Base-by-base conservation (phyloP, 2,113 vertebrate species). In the Cavia porcellus region DNA sequence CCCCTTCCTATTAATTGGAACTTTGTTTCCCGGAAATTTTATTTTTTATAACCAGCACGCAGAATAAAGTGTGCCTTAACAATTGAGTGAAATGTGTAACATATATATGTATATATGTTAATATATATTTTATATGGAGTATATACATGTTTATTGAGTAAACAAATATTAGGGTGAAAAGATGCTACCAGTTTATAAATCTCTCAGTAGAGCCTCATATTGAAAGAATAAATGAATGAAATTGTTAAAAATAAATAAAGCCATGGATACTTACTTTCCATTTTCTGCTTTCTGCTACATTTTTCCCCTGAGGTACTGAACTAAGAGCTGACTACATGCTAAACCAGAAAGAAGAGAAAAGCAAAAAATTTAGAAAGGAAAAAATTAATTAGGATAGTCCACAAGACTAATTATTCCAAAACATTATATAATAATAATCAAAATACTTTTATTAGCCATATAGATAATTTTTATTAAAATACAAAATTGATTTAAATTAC, bases 391-490 rank as follows among this genome's bases (percentile, higher is more conserved):
- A 28, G 81, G 64, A 79, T 57, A 74, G 66, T 83, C 12, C 22
- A 74, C 7, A 22, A 82, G 50, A 20, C 24, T 64, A 64, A 24
- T 57, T 83, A 72, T 96, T 93, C 93, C 35, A 96, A 80, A 55
- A 72, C 32, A 47, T 42, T n/a, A 86, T 57, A 32, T 90, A 92
- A 80, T 68, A 59, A 8, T 20, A 79, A 11, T 79, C 25, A 35
- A 32, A 62, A 47, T 35, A 24, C 22, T 57, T 77, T 28, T n/a
- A 14, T 42, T 64, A 86, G 12, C 20, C 82, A 84, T 19, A 14
- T 92, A 66, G 55, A 64, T 20, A 47, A 52, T 50, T 86, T 90
- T 5, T 57, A 28, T 64, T 92, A 84, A 91, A 89, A 61, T 28
- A 5, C 24, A 28, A 42, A 35, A 4, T 75, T 80, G 38, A 85